phyloP scores from a whole-genome alignment of 2,888 invertebrate species.

The Oscheius sp. region DNA sequence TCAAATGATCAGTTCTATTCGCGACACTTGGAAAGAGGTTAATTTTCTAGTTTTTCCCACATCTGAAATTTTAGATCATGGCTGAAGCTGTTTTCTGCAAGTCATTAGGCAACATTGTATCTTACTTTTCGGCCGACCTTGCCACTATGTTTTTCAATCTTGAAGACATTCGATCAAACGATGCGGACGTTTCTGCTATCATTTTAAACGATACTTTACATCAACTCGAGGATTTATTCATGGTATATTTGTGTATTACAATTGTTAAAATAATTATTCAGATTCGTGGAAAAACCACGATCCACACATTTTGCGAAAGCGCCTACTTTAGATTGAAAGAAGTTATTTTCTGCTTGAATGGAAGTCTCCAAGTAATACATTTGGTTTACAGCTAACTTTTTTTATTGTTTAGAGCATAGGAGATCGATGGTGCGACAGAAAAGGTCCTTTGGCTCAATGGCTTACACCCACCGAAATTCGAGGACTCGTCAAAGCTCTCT shows the following conservation, averaged over 20 bases:
- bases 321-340: slow-evolving; percentile 67
- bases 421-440: slow-evolving; percentile 71
- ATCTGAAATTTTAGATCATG: slow-evolving; percentile 34
- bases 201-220: slow-evolving; percentile 51
- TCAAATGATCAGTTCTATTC: slow-evolving; percentile 56
- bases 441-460: slow-evolving; percentile 68
- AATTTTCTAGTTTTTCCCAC: neutral
- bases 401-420: slow-evolving; percentile 61
- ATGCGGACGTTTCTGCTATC: slow-evolving; percentile 47
- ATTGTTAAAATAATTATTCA: slow-evolving; percentile 38
- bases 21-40: slow-evolving; percentile 64
- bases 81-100: slow-evolving; percentile 64
- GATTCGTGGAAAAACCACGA: slow-evolving; percentile 47
- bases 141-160: slow-evolving; percentile 38
- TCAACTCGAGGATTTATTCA: slow-evolving; percentile 45
- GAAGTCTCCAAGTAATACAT: slow-evolving; percentile 61
- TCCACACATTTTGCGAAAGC: slow-evolving; percentile 62
- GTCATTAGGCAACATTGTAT: slow-evolving; percentile 61
- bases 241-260: slow-evolving; percentile 25
- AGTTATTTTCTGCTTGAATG: slow-evolving; percentile 66
- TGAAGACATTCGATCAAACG: slow-evolving; percentile 48
- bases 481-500: slow-evolving; percentile 56
- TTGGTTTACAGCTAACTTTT: too few species aligned
- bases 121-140: slow-evolving; percentile 61
- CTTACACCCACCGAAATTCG: slow-evolving; percentile 60